phyloP scores from a whole-genome alignment of 2,797 vertebrate genomes.

The Myotis myotis region DNA sequence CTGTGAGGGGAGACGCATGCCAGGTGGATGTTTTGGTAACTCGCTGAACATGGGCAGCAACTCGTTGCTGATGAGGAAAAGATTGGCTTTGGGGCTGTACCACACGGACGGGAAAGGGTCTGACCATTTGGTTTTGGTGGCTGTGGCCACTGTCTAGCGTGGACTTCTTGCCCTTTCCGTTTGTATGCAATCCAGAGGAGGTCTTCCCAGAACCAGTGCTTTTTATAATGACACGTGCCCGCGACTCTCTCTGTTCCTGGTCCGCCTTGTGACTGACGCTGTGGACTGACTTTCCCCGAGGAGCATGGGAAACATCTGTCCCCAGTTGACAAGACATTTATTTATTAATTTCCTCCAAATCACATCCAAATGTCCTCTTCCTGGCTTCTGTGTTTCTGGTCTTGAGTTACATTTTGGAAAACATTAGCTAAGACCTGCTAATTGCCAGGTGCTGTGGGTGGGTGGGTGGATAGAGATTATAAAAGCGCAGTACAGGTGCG shows the following conservation, averaged over 20 bases:
- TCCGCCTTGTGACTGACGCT: neutral
- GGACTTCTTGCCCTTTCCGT: neutral
- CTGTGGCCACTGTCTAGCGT: too few relatives aligned
- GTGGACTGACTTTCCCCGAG: neutral
- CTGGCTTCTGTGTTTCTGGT: neutral
- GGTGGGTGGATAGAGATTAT: neutral
- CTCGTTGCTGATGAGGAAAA: neutral
- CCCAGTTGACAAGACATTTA: neutral
- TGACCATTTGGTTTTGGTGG: neutral
- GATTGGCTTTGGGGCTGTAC: neutral
- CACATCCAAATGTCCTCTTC: neutral
- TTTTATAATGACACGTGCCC: neutral
- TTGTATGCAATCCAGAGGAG: neutral
- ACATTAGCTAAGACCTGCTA: neutral
- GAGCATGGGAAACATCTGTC: neutral
- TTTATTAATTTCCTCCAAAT: neutral
- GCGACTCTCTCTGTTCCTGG: neutral
- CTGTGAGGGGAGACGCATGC: neutral
- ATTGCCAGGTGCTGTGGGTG: neutral
- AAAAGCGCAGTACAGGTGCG: neutral
- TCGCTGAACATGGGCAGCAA: neutral
- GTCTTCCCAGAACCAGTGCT: neutral
- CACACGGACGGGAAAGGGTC: neutral
- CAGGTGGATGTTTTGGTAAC: neutral
- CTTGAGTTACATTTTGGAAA: neutral